Evolutionary conservation across 2,888 invertebrate species (phyloP).

Genomic region (Eupelmus urozonus): DNA sequence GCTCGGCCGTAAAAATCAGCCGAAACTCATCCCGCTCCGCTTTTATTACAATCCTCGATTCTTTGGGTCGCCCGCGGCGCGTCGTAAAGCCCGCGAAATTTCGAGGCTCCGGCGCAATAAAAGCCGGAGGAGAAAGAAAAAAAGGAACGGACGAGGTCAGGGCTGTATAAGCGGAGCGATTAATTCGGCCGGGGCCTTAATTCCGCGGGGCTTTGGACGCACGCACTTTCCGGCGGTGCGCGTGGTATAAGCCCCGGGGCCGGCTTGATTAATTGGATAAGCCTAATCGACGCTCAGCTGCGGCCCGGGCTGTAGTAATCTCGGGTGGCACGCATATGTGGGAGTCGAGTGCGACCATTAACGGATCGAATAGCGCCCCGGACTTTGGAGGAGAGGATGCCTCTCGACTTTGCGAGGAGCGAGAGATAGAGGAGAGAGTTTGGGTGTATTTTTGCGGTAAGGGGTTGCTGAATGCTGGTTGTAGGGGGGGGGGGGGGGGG

Average conservation of each 20-base stretch:
- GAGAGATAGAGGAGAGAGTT: too few species aligned
- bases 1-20: constrained; percentile 24
- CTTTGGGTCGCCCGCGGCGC: not conserved
- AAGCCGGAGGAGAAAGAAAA: not conserved
- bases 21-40: not conserved
- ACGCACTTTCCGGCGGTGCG: constrained; percentile 6
- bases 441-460: too few species aligned
- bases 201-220: not conserved
- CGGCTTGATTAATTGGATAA: constrained; percentile 61
- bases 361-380: not conserved
- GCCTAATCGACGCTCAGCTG: constrained; percentile 61
- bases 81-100: constrained; percentile 22
- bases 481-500: too few species aligned
- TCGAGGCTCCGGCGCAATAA: constrained; percentile 1
- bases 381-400: too few species aligned
- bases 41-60: constrained; percentile 28
- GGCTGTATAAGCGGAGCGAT: not conserved
- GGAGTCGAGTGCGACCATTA: constrained; percentile 20
- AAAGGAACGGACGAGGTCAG: too few species aligned
- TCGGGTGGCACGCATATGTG: constrained; percentile 44
- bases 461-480: too few species aligned
- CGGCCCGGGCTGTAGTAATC: constrained; percentile 55
- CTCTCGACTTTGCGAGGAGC: not conserved
- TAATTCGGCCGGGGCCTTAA: constrained; percentile 7
- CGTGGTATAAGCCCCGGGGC: not conserved